Base-by-base conservation (phyloP, 2,888 invertebrate species). In the Falcaria lacertinaria region DNA sequence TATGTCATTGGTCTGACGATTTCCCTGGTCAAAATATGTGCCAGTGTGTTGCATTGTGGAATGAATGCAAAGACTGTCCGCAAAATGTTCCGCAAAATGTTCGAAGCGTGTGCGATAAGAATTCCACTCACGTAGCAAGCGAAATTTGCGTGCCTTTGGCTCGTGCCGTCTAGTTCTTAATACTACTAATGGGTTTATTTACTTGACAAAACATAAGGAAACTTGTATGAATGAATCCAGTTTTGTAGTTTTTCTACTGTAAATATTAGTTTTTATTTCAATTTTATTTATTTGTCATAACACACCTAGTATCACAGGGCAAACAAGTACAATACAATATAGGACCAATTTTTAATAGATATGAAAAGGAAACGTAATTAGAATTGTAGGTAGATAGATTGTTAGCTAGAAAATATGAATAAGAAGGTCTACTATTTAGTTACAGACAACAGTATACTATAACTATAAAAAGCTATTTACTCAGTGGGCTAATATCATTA, bases 1-100 rank as follows among this genome's bases (percentile, higher is more conserved):
- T 76, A 74, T 79, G 76, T 76, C 68, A 74, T 55, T 69, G 67
- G 65, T 65, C 72, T 62, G 73, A 70, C 75, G 80, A 78, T 85
- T 85, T 83, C 83, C 80, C 80, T 80, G 72, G 66, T 73, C 71
- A 68, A 69, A 71, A 74, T 79, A 74, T 73, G 74, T 83, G 84
- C 75, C 72, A 83, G 71, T 76, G 70, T 77, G 82, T 66, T 79
- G 73, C 66, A 68, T 66, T 64, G 72, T 78, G 77, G 77, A 79
- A 76, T 74, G 84, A 82, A 87, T 85, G 82, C 69, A 74, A 84
- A 85, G 62, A 58, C 60, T 66, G 80, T 54, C 68, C 77, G 80
- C 73, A 58, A 76, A 74, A 57, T 52, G 50, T 44, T 54, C 68
- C 77, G 80, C 73, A 58, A 76, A 74, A 57, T 52, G 50, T 44